These are phyloP conservation scores for Bufo gargarizans DNA, from an alignment of 2,113 vertebrate species.

Conservation along the genomic window DNA sequence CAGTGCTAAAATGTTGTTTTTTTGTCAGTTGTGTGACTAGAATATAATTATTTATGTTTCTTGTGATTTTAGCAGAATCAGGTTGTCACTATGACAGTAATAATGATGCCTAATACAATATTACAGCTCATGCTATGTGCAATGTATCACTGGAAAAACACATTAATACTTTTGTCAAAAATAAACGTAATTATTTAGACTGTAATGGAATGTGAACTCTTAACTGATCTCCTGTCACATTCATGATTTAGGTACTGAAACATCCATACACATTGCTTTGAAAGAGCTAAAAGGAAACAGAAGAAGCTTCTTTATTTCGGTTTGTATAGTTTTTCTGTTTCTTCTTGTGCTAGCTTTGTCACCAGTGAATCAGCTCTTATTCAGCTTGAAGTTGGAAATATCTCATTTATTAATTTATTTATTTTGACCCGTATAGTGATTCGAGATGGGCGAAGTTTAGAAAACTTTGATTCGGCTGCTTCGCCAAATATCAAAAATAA, in stretches of 20 bases:
- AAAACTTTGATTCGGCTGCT: no score
- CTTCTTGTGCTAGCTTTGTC: slow-evolving; percentile 3
- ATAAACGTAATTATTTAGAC: neutral
- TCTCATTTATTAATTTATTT: slow-evolving; percentile 3
- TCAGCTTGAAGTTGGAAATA: slow-evolving; percentile 18
- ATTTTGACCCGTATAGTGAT: neutral
- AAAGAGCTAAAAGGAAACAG: slow-evolving; percentile 26
- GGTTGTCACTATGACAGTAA: neutral
- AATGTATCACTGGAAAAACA: neutral
- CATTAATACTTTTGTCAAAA: neutral
- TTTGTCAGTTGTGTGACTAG: neutral
- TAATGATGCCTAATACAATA: neutral
- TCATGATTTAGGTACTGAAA: slow-evolving; percentile 15
- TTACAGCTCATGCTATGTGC: neutral
- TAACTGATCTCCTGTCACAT: slow-evolving; percentile 4
- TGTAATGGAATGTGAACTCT: neutral
- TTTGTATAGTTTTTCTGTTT: neutral
- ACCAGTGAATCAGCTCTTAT: slow-evolving; percentile 17
- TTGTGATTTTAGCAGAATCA: neutral
- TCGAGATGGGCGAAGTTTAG: no score
- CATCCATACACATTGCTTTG: neutral
- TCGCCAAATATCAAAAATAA: no score
- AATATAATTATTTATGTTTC: neutral
- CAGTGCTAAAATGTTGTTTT: neutral
- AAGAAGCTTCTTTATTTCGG: neutral